Base-by-base conservation (phyloP, 35 echinoderm and acorn worm species). In the Strongylocentrotus purpuratus region DNA sequence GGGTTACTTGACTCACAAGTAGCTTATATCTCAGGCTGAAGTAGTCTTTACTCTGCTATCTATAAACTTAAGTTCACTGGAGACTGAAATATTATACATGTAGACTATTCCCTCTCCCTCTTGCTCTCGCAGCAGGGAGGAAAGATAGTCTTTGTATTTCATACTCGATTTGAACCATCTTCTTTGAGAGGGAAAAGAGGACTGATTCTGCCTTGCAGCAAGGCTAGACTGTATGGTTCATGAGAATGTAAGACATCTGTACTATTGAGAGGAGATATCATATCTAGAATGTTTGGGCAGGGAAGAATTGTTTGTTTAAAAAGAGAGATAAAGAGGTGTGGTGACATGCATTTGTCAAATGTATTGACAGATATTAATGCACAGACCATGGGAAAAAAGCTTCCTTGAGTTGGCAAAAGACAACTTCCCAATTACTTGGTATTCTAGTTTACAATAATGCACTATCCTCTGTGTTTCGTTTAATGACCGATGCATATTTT, bases 251-350 rank as follows among this genome's bases (percentile, higher is more conserved):
- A 78, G 4, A 28, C 65, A 78, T 78, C 28, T 78, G 65, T 78
- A n/a, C 20, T 78, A 78, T 78, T n/a, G 28, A 8, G 65, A 28
- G 65, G 7, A 59, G 65, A 78, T 78, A 78, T 78, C 20, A 78
- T 78, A 78, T 78, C 65, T 78, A n/a, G 7, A 28, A 7, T 78
- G 65, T 78, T 78, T 78, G 18, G 65, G 28, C 65, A 28, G 4
- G 65, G 65, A 78, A 78, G 65, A 78, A 78, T 78, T 78, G 65
- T 78, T 78, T 78, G 65, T 78, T 78, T 78, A 28, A 78, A n/a
- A 78, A n/a, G 65, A 78, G 65, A 78, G 65, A 25, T 78, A 78
- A 78, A 55, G 50, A 55, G 50, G 1, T 14, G 50, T 14, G 50
- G 35, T 55, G 10, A 55, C 10, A 55, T 55, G 15, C 50, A 55